Base-by-base conservation (phyloP, 2,888 invertebrate species). In the Hanleya hanleyi region DNA sequence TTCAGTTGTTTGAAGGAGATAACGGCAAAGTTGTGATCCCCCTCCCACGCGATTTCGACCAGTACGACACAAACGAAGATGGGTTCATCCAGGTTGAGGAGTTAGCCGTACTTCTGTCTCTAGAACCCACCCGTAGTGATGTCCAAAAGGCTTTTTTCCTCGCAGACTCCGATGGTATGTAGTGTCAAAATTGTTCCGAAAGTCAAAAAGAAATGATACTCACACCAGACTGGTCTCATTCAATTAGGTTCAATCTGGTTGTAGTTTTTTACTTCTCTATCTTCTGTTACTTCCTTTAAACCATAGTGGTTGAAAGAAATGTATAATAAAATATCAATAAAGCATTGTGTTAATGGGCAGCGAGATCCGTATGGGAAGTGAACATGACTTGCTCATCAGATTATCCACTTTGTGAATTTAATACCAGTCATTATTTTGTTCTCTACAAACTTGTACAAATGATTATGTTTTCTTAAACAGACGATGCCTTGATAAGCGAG, bases 11-110 rank as follows among this genome's bases (percentile, higher is more conserved):
- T 4, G 12, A 57, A 15, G 57, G 29, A 26, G 26, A 22, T 32
- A 57, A 57, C 22, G 9, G 29, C 57, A 22, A 57, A 57, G 57
- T 57, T 57, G 37, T 64, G 12, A 37, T 64, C 9, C 64, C 64
- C 15, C 9, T 64, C 1, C 38, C 64, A 32, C 35, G 64, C 9
- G 64, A 64, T 18, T 64, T 64, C n/a, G 64, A 64, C 64, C 64
- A 22, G 2, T 64, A 64, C 26, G 64, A 64, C 38, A 35, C 37
- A 18, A 64, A 64, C 38, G 29, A 64, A 4, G 64, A 64, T 26
- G 64, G 64, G 4, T 3, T 37, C 64, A 26, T 64, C n/a, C 22
- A n/a, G 5, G 38, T 64, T 18, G 9, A 5, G 35, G 64, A 64
- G 15, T 64, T 64, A 9, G 64, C 64, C 5, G 64, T 36, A 1